Base-by-base conservation (phyloP, 2,113 vertebrate genomes). In the Hippocampus barbouri region DNA sequence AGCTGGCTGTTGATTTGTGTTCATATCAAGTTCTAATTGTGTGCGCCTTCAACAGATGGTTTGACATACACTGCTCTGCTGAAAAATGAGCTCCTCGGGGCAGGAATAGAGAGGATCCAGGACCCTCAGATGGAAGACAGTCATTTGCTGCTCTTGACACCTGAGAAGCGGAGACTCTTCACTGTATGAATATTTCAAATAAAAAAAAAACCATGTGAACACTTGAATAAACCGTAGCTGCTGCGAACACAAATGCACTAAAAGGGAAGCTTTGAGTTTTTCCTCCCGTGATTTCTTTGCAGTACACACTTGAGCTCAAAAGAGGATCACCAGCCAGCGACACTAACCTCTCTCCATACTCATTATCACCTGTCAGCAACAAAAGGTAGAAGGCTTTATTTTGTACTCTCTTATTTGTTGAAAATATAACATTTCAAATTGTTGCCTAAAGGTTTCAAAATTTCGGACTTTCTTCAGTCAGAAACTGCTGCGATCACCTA, bases 71-170 rank as follows among this genome's bases (percentile, higher is more conserved):
- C 96, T 0, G 97, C 97, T 27, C 86, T 99, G 81, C 91, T 99
- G 74, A 99, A 98, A 90, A 99, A 99, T 0, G 97, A 99, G 77
- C 92, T 99, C 66, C 84, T 99, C 0, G 97, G 97, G 8, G 97
- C 97, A 0, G 97, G 97, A 21, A 99, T 99, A 0, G 97, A 99
- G 86, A 99, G 98, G 72, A 96, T 99, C 34, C 96, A 98, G 84
- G 97, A 99, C 86, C 97, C 97, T 0, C 97, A 99, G 89, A 97
- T 95, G 0, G 97, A 99, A 78, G 97, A 99, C 79, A 90, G 97
- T 30, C 89, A 97, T 64, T 87, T 99, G 45, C 96, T 97, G 87
- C 95, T 95, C 0, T 97, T 97, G 61, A 98, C 96, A 0, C 97
- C 97, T 0, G 95, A 95, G 84, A 96, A 95, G 81, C 95, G 96